Base-by-base conservation (phyloP, 2,888 invertebrate species). In the Caradrina clavipalpis region DNA sequence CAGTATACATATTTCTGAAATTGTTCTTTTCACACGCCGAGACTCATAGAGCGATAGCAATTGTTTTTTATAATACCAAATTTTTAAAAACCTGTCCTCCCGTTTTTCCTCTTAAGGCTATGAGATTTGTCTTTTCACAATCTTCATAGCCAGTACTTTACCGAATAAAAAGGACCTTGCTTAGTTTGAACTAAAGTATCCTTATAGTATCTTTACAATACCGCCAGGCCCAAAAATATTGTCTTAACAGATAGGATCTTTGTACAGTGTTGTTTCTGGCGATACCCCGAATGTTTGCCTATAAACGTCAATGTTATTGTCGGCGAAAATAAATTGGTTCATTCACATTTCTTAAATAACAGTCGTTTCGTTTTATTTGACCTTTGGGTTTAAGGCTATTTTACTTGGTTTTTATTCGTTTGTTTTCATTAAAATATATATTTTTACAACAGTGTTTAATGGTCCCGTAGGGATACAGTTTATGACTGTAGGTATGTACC, bases 191-290 rank as follows among this genome's bases (percentile, higher is more conserved):
- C 53, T 26, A 19, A 59, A 73, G 68, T 47, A 50, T 49, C 53
- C 49, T n/a, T n/a, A n/a, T n/a, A n/a, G n/a, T n/a, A n/a, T n/a
- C n/a, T 47, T 13, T 51, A 66, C 56, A 65, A 69, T 58, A 68
- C 53, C 54, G 13, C n/a, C 26, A 47, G 51, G 53, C 69, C 69
- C 59, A 50, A 79, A 72, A 79, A 73, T 68, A 74, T 78, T 80
- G 63, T 80, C 53, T 70, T 73, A 78, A 59, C 35, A 56, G 75
- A 82, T 75, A 65, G 57, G 64, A 68, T 82, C 57, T 62, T 71
- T 66, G 21, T 57, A 45, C 55, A 35, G 55, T 69, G 62, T 70
- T 80, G 59, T 72, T 80, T 55, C 49, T 57, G 19, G 56, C 10
- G 17, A 59, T 50, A 51, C 51, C 17, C 54, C 7, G 26, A 67